Base-by-base conservation (phyloP, 2,888 invertebrate species). In the Vandiemenella viatica region DNA sequence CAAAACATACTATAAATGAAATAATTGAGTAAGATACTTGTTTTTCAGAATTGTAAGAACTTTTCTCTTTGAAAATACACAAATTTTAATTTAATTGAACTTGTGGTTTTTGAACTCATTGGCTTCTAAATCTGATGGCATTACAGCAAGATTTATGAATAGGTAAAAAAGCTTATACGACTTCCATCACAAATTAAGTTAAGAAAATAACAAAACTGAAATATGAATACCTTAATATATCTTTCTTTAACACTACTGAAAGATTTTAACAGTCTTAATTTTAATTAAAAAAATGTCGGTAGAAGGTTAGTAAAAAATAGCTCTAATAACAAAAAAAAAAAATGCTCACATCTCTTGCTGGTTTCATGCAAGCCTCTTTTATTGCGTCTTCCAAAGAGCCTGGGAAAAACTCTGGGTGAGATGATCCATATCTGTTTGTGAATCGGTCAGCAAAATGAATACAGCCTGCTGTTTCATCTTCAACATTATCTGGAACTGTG, bases 321-420 rank as follows among this genome's bases (percentile, higher is more conserved):
- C 16, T 38, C 13, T 16, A 38, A 42, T 32, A 19, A 3, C 7
- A 32, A 5, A 18, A 17, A 8, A 15, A 37, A 45, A 37, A 46
- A 26, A 18, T 23, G 65, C 68, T 65, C 69, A 90, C 93, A 69
- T 92, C 90, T 73, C 82, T 86, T 50, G 92, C 91, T 51, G 89
- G 84, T 68, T 83, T 85, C 57, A 82, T 74, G 64, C 91, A 87
- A 20, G 93, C 87, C 66, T 91, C 89, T 64, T 84, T 84, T 52
- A 93, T 76, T 43, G 93, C 93, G 65, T 89, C 86, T 56, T 91
- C 90, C 50, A 96, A 72, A 21, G 86, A 83, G 37, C 95, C 93
- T 59, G 87, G 85, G 69, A 84, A 95, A 70, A 95, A 95, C 58
- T 82, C 76, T 2, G 95, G 93, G 66, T 86, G 86, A 59, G 81